Base-by-base conservation (phyloP, 2,113 vertebrate species). In the Malurus cyaneus region DNA sequence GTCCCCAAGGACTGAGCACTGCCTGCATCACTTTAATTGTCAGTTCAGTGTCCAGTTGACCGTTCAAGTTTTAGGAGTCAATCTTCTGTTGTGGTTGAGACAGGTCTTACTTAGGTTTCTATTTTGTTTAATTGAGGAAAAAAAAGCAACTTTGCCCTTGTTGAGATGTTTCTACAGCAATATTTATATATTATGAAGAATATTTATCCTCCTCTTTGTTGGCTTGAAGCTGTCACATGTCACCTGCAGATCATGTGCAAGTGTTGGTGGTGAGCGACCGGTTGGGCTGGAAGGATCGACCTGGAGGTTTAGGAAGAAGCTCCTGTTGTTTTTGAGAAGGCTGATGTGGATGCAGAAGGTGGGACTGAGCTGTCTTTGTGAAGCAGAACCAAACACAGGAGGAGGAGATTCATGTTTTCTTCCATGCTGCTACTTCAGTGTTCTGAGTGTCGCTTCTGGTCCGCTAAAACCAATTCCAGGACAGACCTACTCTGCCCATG, bases 1-100 rank as follows among this genome's bases (percentile, higher is more conserved):
- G 98, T 99, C 74, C 99, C 99, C 1, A 99, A 97, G 94, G 98
- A 99, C 92, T 99, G 97, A 98, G 91, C 20, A 2, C 39, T 42
- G 60, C 60, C 61, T 34, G 54, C 11, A 13, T 8, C 94, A 53
- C 91, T 71, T 80, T 10, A 20, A 3, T 41, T n/a, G 79, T 50
- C 88, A 18, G 17, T 73, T 66, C 52, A 20, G 41, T 18, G 83
- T 89, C 36, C n/a, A 59, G 10, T 47, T 53, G 57, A 6, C 49
- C 79, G 3, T n/a, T 32, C 86, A 86, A 59, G 66, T 86, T 62
- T n/a, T 88, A 94, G 70, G 39, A 85, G 69, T 79, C 61, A 41
- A 49, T 26, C 31, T 87, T 77, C 67, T 64, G 44, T 79, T 59
- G 57, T 83, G 79, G 32, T 86, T 66, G 42, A 93, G 67, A 80